Base-by-base conservation (phyloP, 2,888 invertebrate species). In the Drosophila subsilvestris region DNA sequence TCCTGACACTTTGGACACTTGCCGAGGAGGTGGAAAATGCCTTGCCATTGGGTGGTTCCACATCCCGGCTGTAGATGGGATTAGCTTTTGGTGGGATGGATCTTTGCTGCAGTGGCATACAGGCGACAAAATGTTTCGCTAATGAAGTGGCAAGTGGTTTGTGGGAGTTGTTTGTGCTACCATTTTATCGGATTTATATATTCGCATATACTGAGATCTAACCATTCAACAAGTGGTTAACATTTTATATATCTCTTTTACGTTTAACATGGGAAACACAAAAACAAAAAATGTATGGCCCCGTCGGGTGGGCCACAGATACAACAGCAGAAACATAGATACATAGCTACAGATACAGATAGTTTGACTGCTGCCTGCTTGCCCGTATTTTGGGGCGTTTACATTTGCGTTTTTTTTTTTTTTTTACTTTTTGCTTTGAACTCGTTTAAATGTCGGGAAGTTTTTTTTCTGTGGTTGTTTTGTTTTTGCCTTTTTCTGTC, bases 321-420 rank as follows among this genome's bases (percentile, higher is more conserved):
- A 73, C 61, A 62, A 44, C 48, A 62, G 63, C 25, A 55, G 63
- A 0, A 25, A 6, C 45, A 37, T 43, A 54, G 69, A 72, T 58
- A 72, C 57, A 50, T 32, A n/a, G 43, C 18, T 43, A 49, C 37
- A 55, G 57, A 53, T 69, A 60, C 56, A 56, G 47, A 49, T 48
- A 22, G 53, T 53, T 53, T 25, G 25, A 1, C 43, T 43, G 47
- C 67, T 56, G 50, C 51, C 43, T 47, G 66, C 20, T 54, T 43
- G 67, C 51, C 63, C 57, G 50, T 67, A 37, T 51, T 80, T 83
- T 74, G 75, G 82, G 82, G 84, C 82, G 82, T 83, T 86, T 58
- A 76, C 86, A 68, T 77, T 85, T 77, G 42, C 0, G 37, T 53
- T 29, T 44, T 20, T 53, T 49, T 14, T n/a, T 25, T 14, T 22